Evolutionary conservation across 2,888 invertebrate genomes (phyloP).

Genomic region (Lycaena phlaeas): DNA sequence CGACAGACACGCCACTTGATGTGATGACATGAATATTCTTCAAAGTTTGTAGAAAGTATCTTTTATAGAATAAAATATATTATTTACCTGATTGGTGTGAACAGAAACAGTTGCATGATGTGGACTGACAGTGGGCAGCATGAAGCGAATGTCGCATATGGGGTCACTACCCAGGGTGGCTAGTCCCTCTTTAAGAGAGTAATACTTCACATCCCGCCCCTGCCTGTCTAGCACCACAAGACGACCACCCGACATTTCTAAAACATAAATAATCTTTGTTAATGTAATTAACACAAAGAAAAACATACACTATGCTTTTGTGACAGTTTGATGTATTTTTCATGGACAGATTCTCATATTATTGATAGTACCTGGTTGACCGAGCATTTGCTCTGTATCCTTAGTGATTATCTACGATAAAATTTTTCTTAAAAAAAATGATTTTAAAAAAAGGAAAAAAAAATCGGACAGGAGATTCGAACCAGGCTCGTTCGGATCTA

Average conservation of each 20-base stretch:
- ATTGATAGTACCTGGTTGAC: too few relatives aligned
- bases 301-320: background rate
- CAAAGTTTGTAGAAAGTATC: too few relatives aligned
- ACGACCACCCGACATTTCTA: constrained; percentile 37
- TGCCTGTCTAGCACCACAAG: constrained; percentile 52
- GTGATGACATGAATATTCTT: too few relatives aligned
- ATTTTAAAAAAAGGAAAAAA: too few relatives aligned
- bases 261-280: background rate
- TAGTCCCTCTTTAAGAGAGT: constrained; percentile 37
- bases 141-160: constrained; percentile 48
- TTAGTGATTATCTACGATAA: too few relatives aligned
- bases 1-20: too few relatives aligned
- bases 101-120: constrained; percentile 59
- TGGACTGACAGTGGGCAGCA: constrained; percentile 38
- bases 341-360: background rate
- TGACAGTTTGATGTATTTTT: background rate
- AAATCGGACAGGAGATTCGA: too few relatives aligned
- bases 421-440: too few relatives aligned
- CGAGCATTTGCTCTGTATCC: too few relatives aligned
- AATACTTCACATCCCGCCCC: constrained; percentile 47
- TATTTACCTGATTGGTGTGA: constrained; percentile 41
- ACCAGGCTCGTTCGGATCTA: too few relatives aligned
- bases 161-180: constrained; percentile 51
- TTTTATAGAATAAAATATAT: too few relatives aligned
- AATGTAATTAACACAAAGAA: background rate